phyloP scores from a whole-genome alignment of 2,113 vertebrate species.

The Sula dactylatra region DNA sequence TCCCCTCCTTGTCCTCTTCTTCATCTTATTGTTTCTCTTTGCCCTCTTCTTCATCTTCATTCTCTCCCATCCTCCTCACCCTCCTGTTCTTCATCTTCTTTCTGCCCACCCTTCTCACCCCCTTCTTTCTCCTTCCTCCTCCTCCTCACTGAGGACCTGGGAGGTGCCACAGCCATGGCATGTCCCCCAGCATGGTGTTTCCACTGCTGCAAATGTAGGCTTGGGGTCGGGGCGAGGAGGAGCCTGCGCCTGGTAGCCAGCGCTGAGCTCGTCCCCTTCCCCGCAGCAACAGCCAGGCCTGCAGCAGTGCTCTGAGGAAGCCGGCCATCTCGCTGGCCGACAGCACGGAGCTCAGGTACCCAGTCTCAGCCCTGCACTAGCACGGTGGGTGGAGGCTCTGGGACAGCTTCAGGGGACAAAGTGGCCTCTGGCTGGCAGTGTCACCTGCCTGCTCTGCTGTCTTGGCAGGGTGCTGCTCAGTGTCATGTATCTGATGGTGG shows the following conservation, averaged over 20 bases:
- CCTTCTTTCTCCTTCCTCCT: background rate
- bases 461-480: constrained; percentile 86
- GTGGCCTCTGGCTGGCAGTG: background rate
- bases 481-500: constrained; percentile 96
- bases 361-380: background rate
- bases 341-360: constrained; percentile 95
- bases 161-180: accelerated
- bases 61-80: background rate
- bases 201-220: accelerated
- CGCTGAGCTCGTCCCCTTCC: accelerated
- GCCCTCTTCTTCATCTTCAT: background rate
- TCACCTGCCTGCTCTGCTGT: accelerated
- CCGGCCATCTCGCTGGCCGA: constrained; percentile 95
- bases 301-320: constrained; percentile 90
- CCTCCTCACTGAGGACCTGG: background rate
- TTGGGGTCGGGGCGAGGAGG: background rate
- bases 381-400: background rate
- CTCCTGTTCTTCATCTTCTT: too few species aligned
- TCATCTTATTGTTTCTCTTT: background rate
- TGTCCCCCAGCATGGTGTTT: accelerated
- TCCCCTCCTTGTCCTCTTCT: background rate
- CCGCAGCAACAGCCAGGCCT: constrained; percentile 91
- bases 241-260: accelerated
- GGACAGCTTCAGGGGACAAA: background rate
- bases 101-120: background rate